Evolutionary conservation across 1,140 invertebrate species (phyloP).

Genomic region (Tetramorium simillimum): DNA sequence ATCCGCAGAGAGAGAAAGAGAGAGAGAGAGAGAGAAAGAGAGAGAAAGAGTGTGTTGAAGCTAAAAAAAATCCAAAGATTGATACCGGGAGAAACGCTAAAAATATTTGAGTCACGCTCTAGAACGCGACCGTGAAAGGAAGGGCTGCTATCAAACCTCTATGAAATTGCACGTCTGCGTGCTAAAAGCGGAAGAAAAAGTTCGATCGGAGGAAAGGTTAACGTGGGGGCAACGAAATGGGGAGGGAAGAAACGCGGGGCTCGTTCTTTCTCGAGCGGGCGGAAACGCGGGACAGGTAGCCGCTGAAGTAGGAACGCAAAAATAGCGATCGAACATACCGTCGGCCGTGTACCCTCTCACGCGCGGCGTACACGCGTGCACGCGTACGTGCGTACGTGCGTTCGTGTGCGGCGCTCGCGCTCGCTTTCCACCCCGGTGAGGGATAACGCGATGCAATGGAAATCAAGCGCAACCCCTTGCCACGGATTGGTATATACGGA

Average conservation of each 20-base stretch:
- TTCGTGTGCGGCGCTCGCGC: neutral
- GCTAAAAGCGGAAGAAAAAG: conserved; percentile 12
- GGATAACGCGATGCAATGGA: conserved; percentile 78
- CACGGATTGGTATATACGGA: conserved; percentile 72
- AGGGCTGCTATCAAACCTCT: neutral
- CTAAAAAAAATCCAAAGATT: neutral
- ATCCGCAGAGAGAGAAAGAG: neutral
- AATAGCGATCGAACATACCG: conserved; percentile 54
- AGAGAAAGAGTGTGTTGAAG: no score
- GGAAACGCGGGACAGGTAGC: conserved; percentile 34
- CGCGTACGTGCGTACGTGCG: neutral
- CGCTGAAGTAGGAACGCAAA: conserved; percentile 51
- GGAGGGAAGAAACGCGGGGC: neutral
- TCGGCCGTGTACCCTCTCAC: neutral
- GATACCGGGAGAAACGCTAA: neutral
- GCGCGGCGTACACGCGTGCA: neutral
- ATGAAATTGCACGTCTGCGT: conserved; percentile 31
- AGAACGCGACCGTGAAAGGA: neutral
- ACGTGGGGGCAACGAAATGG: conserved; percentile 8
- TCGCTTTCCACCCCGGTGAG: conserved; percentile 53
- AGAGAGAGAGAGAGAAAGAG: no score
- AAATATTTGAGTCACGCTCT: neutral
- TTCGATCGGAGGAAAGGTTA: conserved; percentile 33
- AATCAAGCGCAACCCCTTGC: conserved; percentile 79
- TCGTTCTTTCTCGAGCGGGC: conserved; percentile 22